Evolutionary conservation across 2,888 invertebrate genomes (phyloP).

Genomic region (Thereva unica): DNA sequence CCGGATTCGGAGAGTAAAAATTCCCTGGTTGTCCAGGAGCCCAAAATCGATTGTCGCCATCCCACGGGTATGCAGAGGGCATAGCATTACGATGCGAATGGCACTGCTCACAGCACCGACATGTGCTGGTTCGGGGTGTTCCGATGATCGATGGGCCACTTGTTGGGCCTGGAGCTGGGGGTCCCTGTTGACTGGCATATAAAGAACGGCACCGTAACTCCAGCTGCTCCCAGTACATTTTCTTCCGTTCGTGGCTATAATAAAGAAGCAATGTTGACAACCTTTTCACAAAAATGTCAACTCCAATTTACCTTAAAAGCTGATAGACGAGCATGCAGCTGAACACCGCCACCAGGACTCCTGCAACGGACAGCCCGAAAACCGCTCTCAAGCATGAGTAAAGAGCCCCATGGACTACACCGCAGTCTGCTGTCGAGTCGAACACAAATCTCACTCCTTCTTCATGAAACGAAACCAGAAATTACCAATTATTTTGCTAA

Average conservation of each 20-base stretch:
- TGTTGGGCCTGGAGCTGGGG: constrained; percentile 45
- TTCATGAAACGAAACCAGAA: constrained; percentile 41
- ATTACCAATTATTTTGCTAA: constrained; percentile 24
- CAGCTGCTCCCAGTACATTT: constrained; percentile 93
- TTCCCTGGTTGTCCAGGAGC: constrained; percentile 72
- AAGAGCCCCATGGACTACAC: constrained; percentile 86
- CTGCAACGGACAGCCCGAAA: constrained; percentile 88
- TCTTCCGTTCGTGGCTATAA: constrained; percentile 85
- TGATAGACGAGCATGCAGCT: constrained; percentile 92
- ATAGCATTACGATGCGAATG: constrained; percentile 62
- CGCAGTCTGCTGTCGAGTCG: constrained; percentile 84
- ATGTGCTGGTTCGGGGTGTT: constrained; percentile 57
- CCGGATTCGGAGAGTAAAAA: constrained; percentile 83
- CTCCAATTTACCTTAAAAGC: constrained; percentile 67
- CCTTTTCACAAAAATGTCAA: constrained; percentile 9
- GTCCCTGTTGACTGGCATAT: constrained; percentile 61
- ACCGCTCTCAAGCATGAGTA: constrained; percentile 87
- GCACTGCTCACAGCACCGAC: constrained; percentile 75
- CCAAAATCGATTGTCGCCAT: constrained; percentile 62
- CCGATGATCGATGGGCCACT: constrained; percentile 57
- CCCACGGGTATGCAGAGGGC: constrained; percentile 66
- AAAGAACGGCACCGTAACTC: constrained; percentile 81
- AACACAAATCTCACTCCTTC: constrained; percentile 78
- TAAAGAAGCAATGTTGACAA: not conserved
- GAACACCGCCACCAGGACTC: constrained; percentile 87